Base-by-base conservation (phyloP, 92 coral and sea anemone species). In the Desmophyllum pertusum region DNA sequence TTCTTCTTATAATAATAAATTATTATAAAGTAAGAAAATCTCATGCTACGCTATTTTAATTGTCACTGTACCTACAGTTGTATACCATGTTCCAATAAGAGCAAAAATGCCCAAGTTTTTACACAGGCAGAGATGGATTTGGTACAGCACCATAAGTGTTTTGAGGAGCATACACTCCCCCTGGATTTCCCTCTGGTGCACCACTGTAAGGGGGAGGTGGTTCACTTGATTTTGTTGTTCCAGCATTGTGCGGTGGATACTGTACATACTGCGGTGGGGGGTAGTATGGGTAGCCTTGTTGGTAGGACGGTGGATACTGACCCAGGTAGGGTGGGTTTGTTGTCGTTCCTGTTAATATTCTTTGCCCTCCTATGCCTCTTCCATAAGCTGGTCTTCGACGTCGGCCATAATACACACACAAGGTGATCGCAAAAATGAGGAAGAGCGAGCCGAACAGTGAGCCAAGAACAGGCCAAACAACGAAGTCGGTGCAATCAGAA, bases 191-290 rank as follows among this genome's bases (percentile, higher is more conserved):
- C 37, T 80, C 59, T 48, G 79, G 19, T 39, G 29, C 70, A 67
- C 51, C 27, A 69, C 30, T 52, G 70, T 82, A 82, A 55, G 86
- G 86, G 43, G 79, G 86, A 72, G 86, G 86, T 27, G 27, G 78
- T 36, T 52, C 78, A 70, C 42, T 25, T 42, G 75, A 29, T 61
- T 1, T 52, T 9, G 65, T 13, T 52, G 79, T 23, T 39, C 42
- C 71, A 36, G 69, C 41, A 15, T 43, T 82, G 72, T 82, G 72
- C 31, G 86, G 78, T 8, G 79, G 62, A 69, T 82, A 43, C 45
- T 72, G 79, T 19, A 38, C 71, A 43, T 41, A 82, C 52, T 82
- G 86, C 0, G 78, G 71, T 17, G 72, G 86, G 71, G 79, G 86
- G 25, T 71, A 5, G 79, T 73, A 55, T 40, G 40, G 71, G 62